Conservation (phyloP, 2,113 vertebrate genomes). For the Mesoclemmys tuberculata region DNA sequence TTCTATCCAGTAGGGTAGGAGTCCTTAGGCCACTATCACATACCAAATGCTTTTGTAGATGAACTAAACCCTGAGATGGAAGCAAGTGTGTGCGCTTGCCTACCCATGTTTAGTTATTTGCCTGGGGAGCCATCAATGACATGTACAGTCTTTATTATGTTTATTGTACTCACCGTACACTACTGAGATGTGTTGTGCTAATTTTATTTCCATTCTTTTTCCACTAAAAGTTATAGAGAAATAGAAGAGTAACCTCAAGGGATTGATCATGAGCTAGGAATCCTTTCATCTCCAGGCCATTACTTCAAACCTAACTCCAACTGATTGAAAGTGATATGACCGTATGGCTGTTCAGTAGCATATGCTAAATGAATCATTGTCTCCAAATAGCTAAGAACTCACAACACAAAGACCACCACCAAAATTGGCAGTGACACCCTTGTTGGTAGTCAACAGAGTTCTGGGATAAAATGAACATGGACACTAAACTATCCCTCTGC, state of each 20-base stretch:
- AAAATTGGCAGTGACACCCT: neutral
- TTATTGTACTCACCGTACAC: neutral
- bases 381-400: neutral
- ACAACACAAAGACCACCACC: neutral
- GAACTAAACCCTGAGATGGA: accelerated
- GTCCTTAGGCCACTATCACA: neutral
- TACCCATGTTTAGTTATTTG: neutral
- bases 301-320: neutral
- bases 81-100: neutral
- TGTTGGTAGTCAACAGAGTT: neutral
- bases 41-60: neutral
- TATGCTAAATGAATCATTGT: neutral
- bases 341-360: neutral
- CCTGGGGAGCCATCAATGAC: neutral
- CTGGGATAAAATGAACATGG: neutral
- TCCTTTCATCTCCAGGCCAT: neutral
- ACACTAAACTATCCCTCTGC: neutral
- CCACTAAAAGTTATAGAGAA: neutral
- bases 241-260: neutral
- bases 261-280: neutral
- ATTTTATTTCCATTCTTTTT: neutral
- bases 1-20: neutral
- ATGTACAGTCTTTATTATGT: neutral
- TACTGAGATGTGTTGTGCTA: neutral
- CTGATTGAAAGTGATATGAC: neutral